phyloP scores from a whole-genome alignment of 2,888 invertebrate species.

The Ethmia dodecea region DNA sequence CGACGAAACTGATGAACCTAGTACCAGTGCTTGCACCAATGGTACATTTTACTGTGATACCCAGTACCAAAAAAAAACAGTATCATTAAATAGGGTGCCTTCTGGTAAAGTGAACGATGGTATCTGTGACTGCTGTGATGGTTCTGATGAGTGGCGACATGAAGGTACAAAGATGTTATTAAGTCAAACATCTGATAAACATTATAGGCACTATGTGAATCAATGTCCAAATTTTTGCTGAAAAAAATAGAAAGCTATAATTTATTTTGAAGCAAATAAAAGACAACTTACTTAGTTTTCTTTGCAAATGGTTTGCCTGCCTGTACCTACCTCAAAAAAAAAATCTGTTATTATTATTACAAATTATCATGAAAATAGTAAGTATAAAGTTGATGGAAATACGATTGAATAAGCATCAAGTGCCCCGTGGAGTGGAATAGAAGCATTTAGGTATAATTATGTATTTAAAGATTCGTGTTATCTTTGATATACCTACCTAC shows the following conservation, averaged over 20 bases:
- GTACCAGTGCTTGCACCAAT: constrained; percentile 92
- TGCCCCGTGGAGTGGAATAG: no score
- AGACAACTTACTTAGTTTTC: no score
- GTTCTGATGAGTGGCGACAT: constrained; percentile 88
- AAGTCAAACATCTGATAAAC: constrained; percentile 42
- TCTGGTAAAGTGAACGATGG: constrained; percentile 95
- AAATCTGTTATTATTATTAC: no score
- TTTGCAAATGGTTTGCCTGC: no score
- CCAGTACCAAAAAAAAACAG: constrained; percentile 55
- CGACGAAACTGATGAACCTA: constrained; percentile 88
- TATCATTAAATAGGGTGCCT: constrained; percentile 67
- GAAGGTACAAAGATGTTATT: constrained; percentile 33
- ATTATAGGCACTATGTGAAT: constrained; percentile 47
- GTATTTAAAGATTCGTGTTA: no score
- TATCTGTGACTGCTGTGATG: constrained; percentile 96
- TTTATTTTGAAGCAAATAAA: no score
- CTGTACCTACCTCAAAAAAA: no score
- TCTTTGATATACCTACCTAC: no score
- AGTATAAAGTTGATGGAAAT: no score
- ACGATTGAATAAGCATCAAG: no score
- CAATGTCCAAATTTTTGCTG: constrained; percentile 47
- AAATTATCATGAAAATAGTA: no score
- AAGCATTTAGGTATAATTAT: no score
- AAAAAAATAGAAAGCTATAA: constrained; percentile 22
- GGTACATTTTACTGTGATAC: constrained; percentile 89